Evolutionary conservation across 2,797 vertebrate genomes (phyloP).

Genomic region (Macroramphosus scolopax): DNA sequence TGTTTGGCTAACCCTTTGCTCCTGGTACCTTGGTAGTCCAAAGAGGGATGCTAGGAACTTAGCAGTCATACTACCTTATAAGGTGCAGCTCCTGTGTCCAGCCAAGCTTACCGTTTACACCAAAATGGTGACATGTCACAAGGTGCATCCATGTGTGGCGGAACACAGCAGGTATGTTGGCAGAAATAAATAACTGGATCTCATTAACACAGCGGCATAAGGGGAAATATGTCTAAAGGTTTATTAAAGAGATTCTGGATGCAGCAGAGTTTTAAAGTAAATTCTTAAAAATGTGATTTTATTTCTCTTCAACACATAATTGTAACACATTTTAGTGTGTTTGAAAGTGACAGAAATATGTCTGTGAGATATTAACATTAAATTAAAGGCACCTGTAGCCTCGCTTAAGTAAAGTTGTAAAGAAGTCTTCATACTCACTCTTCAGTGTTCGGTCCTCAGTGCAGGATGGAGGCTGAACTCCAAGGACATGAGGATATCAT

Average conservation of each 20-base stretch:
- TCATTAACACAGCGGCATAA: not conserved
- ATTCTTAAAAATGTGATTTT: too few species aligned
- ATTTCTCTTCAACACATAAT: not conserved
- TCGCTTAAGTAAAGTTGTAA: not conserved
- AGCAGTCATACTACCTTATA: constrained; percentile 86
- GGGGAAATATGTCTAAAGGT: not conserved
- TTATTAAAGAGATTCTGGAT: not conserved
- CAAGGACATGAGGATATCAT: constrained; percentile 19
- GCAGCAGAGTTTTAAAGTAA: not conserved
- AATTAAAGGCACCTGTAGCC: too few species aligned
- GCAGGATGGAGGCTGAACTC: constrained; percentile 38
- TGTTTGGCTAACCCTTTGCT: constrained; percentile 86
- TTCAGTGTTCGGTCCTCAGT: constrained; percentile 33
- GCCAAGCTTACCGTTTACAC: constrained; percentile 70
- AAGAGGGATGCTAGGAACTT: constrained; percentile 67
- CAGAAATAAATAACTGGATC: constrained; percentile 10
- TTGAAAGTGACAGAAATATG: too few species aligned
- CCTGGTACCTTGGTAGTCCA: constrained; percentile 60
- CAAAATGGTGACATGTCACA: constrained; percentile 58
- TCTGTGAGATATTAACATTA: too few species aligned
- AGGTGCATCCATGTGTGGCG: constrained; percentile 41
- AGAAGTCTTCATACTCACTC: constrained; percentile 41
- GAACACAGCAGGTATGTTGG: not conserved
- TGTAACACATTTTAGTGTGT: not conserved
- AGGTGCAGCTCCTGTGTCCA: constrained; percentile 78